phyloP scores from a whole-genome alignment of 2,113 vertebrate genomes.

The Oplegnathus fasciatus region DNA sequence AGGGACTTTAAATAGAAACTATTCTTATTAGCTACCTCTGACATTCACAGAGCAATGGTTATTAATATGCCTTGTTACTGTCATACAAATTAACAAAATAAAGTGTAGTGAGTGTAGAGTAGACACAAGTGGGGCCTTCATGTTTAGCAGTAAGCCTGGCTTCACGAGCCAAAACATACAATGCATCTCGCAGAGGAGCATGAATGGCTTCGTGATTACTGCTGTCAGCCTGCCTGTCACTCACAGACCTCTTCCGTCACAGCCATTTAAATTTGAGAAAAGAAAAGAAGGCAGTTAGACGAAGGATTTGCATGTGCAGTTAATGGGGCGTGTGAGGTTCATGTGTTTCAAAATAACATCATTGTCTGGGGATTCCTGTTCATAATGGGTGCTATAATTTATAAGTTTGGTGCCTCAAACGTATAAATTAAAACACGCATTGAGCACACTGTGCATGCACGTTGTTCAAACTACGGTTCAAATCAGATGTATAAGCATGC shows the following conservation, averaged over 20 bases:
- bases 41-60: not conserved
- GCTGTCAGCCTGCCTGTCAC: slow-evolving; percentile 23
- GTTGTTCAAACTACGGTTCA: not conserved
- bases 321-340: not conserved
- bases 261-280: not conserved
- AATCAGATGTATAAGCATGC: not conserved
- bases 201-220: slow-evolving; percentile 48
- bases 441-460: not conserved
- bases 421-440: no score
- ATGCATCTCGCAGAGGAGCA: not conserved
- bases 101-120: not conserved
- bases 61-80: not conserved
- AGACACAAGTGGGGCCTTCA: not conserved
- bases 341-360: slow-evolving; percentile 12
- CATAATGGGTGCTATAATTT: not conserved
- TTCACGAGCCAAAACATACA: slow-evolving; percentile 4
- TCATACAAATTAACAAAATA: not conserved
- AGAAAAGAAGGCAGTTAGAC: not conserved
- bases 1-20: not conserved
- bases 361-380: not conserved
- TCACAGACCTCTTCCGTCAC: not conserved
- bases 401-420: rapidly evolving
- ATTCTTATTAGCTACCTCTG: not conserved
- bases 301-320: not conserved
- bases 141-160: not conserved